Evolutionary conservation across 2,888 invertebrate species (phyloP).

Genomic region (Drosophila cracens): DNA sequence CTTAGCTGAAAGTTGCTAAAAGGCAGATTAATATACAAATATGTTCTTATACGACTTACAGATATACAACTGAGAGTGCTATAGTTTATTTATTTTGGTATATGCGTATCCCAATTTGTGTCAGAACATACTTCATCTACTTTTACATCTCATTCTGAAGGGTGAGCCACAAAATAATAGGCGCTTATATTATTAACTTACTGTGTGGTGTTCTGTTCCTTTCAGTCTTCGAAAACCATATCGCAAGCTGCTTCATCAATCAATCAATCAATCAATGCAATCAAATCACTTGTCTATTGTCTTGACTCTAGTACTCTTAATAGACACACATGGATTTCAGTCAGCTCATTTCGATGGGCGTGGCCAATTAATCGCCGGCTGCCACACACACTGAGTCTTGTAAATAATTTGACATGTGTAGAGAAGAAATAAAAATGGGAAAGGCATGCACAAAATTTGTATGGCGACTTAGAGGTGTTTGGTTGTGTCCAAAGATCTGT

Average conservation of each 20-base stretch:
- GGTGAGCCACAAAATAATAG: not conserved
- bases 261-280: constrained; percentile 12
- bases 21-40: not conserved
- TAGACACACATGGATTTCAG: constrained; percentile 30
- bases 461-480: constrained; percentile 49
- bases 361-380: constrained; percentile 35
- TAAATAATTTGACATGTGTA: constrained; percentile 50
- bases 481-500: constrained; percentile 46
- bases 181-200: not conserved
- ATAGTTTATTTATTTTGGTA: not conserved
- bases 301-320: constrained; percentile 26
- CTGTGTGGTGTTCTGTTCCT: not conserved
- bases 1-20: not conserved
- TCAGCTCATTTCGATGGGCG: constrained; percentile 27
- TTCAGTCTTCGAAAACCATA: not conserved
- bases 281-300: constrained; percentile 7
- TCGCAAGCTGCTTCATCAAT: constrained; percentile 3
- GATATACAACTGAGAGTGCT: not conserved
- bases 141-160: not conserved
- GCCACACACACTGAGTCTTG: constrained; percentile 32
- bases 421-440: constrained; percentile 4
- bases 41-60: not conserved
- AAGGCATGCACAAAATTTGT: constrained; percentile 9
- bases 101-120: too few species aligned
- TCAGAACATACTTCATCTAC: not conserved